Percentiles rank a stretch among this genome's conserved stretches.
Conservation (phyloP, 2,888 invertebrate species). For the Cynaeus angustus region DNA sequence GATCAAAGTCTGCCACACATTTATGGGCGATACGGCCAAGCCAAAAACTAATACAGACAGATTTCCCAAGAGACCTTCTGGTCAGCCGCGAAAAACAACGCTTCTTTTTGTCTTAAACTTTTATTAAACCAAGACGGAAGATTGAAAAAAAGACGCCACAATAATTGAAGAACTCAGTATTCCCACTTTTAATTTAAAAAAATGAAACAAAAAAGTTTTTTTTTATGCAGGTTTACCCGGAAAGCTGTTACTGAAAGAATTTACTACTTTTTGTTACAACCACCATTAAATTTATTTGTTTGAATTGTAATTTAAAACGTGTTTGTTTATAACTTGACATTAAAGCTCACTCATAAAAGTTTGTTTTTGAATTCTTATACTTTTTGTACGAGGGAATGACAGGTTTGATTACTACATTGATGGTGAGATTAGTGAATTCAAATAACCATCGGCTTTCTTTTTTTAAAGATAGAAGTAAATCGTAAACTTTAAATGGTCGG, state of each 20-base stretch:
- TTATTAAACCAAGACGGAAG: slow-evolving; percentile 20
- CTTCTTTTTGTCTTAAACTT: slow-evolving; percentile 41
- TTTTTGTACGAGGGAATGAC: neutral
- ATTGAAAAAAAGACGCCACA: slow-evolving; percentile 30
- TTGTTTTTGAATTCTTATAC: slow-evolving; percentile 37
- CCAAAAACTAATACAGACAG: slow-evolving; percentile 52
- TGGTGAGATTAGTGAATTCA: neutral
- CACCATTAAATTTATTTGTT: slow-evolving; percentile 40
- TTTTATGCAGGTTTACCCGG: neutral
- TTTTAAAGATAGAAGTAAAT: neutral
- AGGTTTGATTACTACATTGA: neutral
- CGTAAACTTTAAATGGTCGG: slow-evolving; percentile 23
- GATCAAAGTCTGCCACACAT: slow-evolving; percentile 53
- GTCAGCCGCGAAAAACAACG: slow-evolving; percentile 51
- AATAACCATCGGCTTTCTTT: slow-evolving; percentile 5
- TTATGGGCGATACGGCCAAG: slow-evolving; percentile 48
- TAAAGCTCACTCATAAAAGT: slow-evolving; percentile 30
- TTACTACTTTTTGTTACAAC: slow-evolving; percentile 11
- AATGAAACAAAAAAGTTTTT: too few relatives aligned
- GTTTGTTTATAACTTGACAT: slow-evolving; percentile 40
- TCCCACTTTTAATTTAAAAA: neutral
- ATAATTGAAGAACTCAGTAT: slow-evolving; percentile 20
- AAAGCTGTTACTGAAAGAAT: neutral
- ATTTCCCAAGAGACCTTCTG: slow-evolving; percentile 49
- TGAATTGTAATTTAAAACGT: slow-evolving; percentile 39